Conservation (phyloP, 1,140 invertebrate species). For the Hermetia illucens region DNA sequence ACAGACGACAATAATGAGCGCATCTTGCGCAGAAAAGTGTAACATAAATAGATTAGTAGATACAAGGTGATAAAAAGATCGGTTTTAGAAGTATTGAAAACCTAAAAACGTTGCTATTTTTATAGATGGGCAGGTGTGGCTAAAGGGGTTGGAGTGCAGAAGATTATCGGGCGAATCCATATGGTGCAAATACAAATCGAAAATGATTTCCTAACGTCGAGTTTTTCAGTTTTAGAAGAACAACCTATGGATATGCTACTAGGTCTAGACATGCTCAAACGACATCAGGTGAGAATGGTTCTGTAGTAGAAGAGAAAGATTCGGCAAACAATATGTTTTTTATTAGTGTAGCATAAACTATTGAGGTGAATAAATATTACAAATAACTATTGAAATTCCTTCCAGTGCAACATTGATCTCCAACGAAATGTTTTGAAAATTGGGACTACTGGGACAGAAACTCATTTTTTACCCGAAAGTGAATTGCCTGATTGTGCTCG, state of each 20-base stretch:
- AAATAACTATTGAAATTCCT: constrained; percentile 8
- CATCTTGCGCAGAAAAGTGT: constrained; percentile 81
- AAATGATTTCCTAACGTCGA: constrained; percentile 83
- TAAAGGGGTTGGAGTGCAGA: constrained; percentile 91
- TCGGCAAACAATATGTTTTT: background rate
- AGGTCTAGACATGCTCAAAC: constrained; percentile 92
- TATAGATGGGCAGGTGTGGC: constrained; percentile 85
- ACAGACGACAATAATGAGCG: constrained; percentile 90
- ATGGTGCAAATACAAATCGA: constrained; percentile 95
- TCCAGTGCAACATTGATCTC: constrained; percentile 83
- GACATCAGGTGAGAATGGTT: constrained; percentile 60
- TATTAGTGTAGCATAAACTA: background rate
- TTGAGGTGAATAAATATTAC: background rate
- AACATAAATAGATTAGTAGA: constrained; percentile 94
- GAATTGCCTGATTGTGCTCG: constrained; percentile 54
- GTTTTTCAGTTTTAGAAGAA: constrained; percentile 94
- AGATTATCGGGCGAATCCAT: constrained; percentile 90
- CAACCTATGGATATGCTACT: constrained; percentile 98
- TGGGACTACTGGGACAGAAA: constrained; percentile 90
- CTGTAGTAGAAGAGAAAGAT: background rate
- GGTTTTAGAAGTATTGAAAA: background rate
- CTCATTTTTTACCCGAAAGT: constrained; percentile 75
- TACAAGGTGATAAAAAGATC: constrained; percentile 31
- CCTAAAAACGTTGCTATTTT: constrained; percentile 1
- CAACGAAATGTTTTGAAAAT: constrained; percentile 79